Conservation (phyloP, 2,113 vertebrate species). For the Nothoprocta pentlandii region DNA sequence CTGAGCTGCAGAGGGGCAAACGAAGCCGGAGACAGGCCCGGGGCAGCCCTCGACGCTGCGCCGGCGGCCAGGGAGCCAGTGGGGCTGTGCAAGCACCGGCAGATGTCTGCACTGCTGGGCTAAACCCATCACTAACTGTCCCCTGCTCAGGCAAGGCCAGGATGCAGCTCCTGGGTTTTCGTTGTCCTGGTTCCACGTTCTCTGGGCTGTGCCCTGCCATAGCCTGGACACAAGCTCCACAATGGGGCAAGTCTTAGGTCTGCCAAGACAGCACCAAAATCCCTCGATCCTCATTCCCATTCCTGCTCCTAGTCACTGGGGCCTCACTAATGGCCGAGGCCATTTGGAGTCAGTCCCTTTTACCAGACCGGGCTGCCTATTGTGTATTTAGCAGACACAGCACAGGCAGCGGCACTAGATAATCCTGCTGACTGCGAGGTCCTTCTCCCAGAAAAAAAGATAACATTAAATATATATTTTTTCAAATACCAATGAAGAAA, state of each 20-base stretch:
- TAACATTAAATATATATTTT: not conserved
- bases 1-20: not conserved
- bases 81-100: accelerated
- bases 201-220: not conserved
- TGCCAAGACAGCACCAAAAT: not conserved
- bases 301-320: not conserved
- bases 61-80: accelerated
- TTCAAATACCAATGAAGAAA: not conserved
- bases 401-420: not conserved
- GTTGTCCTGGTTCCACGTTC: not conserved
- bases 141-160: not conserved
- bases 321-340: not conserved
- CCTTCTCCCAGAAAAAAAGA: not conserved
- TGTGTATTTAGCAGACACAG: not conserved
- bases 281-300: not conserved
- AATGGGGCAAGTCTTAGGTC: not conserved
- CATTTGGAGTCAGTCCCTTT: accelerated
- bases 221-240: accelerated
- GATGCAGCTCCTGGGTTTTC: not conserved
- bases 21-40: not conserved
- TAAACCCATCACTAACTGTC: not conserved
- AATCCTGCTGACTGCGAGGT: not conserved
- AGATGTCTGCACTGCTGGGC: not conserved
- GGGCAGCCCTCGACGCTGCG: accelerated
- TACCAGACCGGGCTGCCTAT: not conserved